Percentiles rank a stretch among this genome's conserved stretches.
phyloP scores from a whole-genome alignment of 2,888 invertebrate genomes.

The Erebia palarica region DNA sequence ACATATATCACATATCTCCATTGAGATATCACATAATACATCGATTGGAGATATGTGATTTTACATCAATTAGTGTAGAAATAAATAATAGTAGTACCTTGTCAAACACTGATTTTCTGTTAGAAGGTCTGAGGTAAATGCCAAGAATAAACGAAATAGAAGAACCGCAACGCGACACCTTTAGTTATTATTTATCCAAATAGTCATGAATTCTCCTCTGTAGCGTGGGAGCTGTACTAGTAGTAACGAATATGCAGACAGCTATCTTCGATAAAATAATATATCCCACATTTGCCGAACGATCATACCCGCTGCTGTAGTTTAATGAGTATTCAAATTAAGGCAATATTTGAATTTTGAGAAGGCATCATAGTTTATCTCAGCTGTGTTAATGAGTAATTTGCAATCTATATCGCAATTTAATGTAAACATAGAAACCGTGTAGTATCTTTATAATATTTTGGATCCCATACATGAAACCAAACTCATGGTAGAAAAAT shows the following conservation, averaged over 20 bases:
- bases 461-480: constrained; percentile 37
- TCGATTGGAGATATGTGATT: too few species aligned
- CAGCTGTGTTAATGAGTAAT: neutral
- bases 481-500: neutral
- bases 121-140: neutral
- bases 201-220: neutral
- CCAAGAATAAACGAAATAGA: neutral
- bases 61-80: too few species aligned
- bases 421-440: constrained; percentile 30
- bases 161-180: neutral
- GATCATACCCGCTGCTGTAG: constrained; percentile 4
- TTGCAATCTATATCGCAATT: constrained; percentile 5
- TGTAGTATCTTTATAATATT: constrained; percentile 41
- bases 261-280: constrained; percentile 10
- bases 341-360: constrained; percentile 11
- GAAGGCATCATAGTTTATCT: constrained; percentile 14
- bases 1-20: too few species aligned
- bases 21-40: too few species aligned
- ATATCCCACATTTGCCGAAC: constrained; percentile 3
- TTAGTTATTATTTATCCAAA: neutral
- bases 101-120: neutral
- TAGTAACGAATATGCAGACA: neutral
- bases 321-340: constrained; percentile 24
- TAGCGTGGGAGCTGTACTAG: neutral
- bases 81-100: too few species aligned